Evolutionary conservation across 2,797 vertebrate genomes (phyloP), one percentile per base, ranked within the genome.

Genomic region (Columba guinea): DNA sequence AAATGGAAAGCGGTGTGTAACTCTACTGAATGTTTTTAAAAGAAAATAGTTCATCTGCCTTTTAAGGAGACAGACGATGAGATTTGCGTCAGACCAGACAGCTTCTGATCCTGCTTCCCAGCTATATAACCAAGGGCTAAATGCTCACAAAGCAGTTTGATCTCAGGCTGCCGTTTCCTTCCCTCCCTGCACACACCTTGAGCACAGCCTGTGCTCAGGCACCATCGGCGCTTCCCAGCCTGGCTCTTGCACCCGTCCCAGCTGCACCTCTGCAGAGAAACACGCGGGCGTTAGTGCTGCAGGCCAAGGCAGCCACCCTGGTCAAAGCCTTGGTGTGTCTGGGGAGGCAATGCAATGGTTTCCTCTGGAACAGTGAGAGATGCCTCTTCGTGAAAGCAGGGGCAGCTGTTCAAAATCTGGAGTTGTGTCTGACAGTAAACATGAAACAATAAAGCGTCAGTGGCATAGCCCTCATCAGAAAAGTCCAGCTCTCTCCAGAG

Each of bases 241-340:
- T 3, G 1, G 7, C 62, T 75, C 20, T 67, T 58, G 27, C 46
- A 3, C 16, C 23, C 1, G 4, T n/a, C 88, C 34, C 71, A 10
- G 39, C 35, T 9, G 55, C 63, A 10, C 2, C 37, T 46, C 51
- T 19, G 0, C 60, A 7, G 60, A 48, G 76, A 24, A 74, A 4
- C 62, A 26, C 20, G 2, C 1, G 0, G 2, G 39, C 0, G 0
- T 0, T 3, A 23, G 26, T 0, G 3, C 83, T 51, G 64, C 60
- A 11, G 53, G 46, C 4, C 2, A 15, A 27, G 28, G 34, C 0
- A 27, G 44, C 44, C 44, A 5, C 3, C 0, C 37, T 3, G 34
- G 13, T 0, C 10, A 18, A 81, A 30, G 41, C 14, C 14, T 23
- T 51, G 46, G 41, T 46, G 13, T 6, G 5, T 27, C 62, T 21